A percentile compares a stretch with the other conserved stretches of the same genome.
Conservation (phyloP, 2,888 invertebrate genomes). For the Meta bourneti region DNA sequence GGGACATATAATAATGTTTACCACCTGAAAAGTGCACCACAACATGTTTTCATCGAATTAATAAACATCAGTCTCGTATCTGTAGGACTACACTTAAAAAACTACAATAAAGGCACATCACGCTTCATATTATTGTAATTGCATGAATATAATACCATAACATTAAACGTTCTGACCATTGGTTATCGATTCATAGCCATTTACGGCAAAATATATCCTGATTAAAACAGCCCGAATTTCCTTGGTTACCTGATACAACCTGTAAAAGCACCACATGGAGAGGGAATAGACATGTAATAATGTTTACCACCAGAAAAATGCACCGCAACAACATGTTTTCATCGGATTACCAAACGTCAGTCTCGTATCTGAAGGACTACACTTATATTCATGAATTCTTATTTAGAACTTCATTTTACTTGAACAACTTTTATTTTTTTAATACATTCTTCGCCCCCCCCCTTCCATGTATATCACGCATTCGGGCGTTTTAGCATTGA, state of each 20-base stretch:
- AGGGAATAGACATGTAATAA: not conserved
- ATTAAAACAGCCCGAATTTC: no score
- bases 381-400: constrained; percentile 57
- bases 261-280: not conserved
- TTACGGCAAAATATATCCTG: no score
- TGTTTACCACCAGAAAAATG: not conserved
- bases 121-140: no score
- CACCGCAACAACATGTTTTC: not conserved
- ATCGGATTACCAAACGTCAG: not conserved
- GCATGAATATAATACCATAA: no score
- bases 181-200: no score
- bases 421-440: constrained; percentile 31
- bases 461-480: constrained; percentile 51
- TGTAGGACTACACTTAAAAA: not conserved
- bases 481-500: constrained; percentile 71
- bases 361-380: not conserved
- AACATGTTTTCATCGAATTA: not conserved
- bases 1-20: not conserved
- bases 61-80: not conserved
- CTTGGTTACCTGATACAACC: no score
- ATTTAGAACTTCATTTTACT: constrained; percentile 54
- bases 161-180: no score
- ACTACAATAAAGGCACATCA: no score
- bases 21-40: not conserved
- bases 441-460: constrained; percentile 19